Percentiles rank a stretch among this genome's conserved stretches.
Evolutionary conservation across 2,888 invertebrate species (phyloP).

Genomic region (Strigamia crassipes): DNA sequence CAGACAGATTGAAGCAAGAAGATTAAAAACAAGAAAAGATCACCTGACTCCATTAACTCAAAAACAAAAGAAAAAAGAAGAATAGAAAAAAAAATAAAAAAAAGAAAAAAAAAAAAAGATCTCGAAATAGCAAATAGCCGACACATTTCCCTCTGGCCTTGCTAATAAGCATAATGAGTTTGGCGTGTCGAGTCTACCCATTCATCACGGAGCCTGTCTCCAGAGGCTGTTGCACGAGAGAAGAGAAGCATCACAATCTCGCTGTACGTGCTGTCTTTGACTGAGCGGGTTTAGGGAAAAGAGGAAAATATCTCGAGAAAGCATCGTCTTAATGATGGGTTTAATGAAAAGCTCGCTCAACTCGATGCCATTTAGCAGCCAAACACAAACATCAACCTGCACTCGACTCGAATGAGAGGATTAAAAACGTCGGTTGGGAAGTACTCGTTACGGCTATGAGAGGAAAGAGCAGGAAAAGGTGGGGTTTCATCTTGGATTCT

Average conservation of each 20-base stretch:
- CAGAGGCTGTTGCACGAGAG: constrained; percentile 26
- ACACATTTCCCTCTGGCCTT: constrained; percentile 32
- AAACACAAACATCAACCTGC: constrained; percentile 42
- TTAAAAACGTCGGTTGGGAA: constrained; percentile 14
- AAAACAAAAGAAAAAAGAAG: not conserved
- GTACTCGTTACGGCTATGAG: not conserved
- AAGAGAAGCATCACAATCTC: constrained; percentile 30
- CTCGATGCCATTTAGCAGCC: constrained; percentile 38
- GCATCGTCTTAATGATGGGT: constrained; percentile 39
- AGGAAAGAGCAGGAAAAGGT: not conserved
- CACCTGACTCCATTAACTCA: constrained; percentile 8
- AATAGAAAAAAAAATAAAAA: not conserved
- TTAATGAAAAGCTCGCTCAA: constrained; percentile 40
- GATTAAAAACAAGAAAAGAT: constrained; percentile 6
- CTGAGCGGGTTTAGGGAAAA: constrained; percentile 25
- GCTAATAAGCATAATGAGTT: constrained; percentile 37
- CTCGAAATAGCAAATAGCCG: not conserved
- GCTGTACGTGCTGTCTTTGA: constrained; percentile 23
- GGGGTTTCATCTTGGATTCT: not conserved
- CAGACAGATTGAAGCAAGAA: not conserved
- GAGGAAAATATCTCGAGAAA: constrained; percentile 25
- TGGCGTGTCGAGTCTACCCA: constrained; percentile 29
- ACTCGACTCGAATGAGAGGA: constrained; percentile 32
- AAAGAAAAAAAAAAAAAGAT: constrained; percentile 5
- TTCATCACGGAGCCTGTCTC: constrained; percentile 24